phyloP scores from a whole-genome alignment of 2,888 invertebrate species.

The Chymomyza caudatula region DNA sequence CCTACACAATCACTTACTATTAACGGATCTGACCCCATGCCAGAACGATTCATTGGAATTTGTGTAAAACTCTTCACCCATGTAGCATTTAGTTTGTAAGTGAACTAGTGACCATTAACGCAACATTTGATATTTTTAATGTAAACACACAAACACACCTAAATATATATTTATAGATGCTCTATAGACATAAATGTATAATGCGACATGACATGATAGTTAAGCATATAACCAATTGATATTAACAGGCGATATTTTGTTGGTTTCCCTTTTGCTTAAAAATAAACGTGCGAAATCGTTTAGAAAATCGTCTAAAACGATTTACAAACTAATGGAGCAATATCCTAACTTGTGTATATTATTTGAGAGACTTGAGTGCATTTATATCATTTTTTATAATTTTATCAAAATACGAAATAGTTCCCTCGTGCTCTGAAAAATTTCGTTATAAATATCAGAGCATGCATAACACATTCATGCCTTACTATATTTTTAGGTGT shows the following conservation, averaged over 20 bases:
- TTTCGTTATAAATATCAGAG: too few relatives aligned
- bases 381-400: too few relatives aligned
- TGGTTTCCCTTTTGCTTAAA: constrained; percentile 67
- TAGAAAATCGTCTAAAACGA: neutral
- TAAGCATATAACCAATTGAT: constrained; percentile 64
- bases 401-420: too few relatives aligned
- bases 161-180: constrained; percentile 31
- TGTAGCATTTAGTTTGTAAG: constrained; percentile 44
- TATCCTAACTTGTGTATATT: neutral
- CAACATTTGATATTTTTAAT: constrained; percentile 54
- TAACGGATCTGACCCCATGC: constrained; percentile 51
- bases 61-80: constrained; percentile 10
- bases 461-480: too few relatives aligned
- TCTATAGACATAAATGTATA: neutral
- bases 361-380: too few relatives aligned
- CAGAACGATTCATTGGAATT: constrained; percentile 27
- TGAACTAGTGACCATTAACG: constrained; percentile 46
- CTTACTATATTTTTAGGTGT: too few relatives aligned
- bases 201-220: neutral
- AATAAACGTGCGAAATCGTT: constrained; percentile 48
- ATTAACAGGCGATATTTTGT: constrained; percentile 70
- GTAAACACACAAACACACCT: constrained; percentile 40
- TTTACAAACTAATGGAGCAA: too few relatives aligned
- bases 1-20: constrained; percentile 27
- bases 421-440: too few relatives aligned